phyloP scores from a whole-genome alignment of 2,797 vertebrate species.

The Ataeniobius toweri region DNA sequence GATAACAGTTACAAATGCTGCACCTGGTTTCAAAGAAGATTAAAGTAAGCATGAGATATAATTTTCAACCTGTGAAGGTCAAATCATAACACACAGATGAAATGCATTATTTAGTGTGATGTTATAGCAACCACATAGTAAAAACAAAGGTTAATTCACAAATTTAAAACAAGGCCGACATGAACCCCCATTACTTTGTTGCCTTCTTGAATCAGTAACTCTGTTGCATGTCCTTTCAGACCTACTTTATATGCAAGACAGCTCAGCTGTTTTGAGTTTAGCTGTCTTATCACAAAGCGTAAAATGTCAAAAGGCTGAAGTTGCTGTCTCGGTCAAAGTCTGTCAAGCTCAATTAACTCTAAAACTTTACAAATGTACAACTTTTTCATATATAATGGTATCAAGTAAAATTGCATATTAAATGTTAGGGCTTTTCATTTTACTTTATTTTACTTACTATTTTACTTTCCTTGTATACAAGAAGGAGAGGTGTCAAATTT shows the following conservation, averaged over 20 bases:
- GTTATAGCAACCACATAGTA: conserved; percentile 21
- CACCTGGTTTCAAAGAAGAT: conserved; percentile 49
- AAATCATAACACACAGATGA: conserved; percentile 51
- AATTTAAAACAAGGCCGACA: conserved; percentile 17
- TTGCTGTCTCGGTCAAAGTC: conserved; percentile 6
- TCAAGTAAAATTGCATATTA: conserved; percentile 7
- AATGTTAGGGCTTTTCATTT: conserved; percentile 13
- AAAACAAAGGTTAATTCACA: conserved; percentile 31
- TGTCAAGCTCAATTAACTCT: conserved; percentile 19
- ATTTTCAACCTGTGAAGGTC: conserved; percentile 62
- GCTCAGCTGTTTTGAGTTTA: conserved; percentile 23
- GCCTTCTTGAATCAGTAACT: conserved; percentile 3
- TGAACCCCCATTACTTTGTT: conserved; percentile 13
- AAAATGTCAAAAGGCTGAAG: conserved; percentile 38
- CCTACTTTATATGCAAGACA: conserved; percentile 4
- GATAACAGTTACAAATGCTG: conserved; percentile 66
- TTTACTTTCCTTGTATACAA: conserved; percentile 1
- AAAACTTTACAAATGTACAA: conserved; percentile 20
- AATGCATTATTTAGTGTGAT: conserved; percentile 44
- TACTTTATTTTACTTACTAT: no score
- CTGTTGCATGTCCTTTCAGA: conserved; percentile 18
- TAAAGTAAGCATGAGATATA: conserved; percentile 44
- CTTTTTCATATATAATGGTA: conserved; percentile 10
- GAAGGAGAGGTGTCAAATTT: conserved; percentile 47
- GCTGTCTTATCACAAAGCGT: conserved; percentile 28